Base-by-base conservation (phyloP, 23 tunicate genomes). In the Trididemnum nubilum region DNA sequence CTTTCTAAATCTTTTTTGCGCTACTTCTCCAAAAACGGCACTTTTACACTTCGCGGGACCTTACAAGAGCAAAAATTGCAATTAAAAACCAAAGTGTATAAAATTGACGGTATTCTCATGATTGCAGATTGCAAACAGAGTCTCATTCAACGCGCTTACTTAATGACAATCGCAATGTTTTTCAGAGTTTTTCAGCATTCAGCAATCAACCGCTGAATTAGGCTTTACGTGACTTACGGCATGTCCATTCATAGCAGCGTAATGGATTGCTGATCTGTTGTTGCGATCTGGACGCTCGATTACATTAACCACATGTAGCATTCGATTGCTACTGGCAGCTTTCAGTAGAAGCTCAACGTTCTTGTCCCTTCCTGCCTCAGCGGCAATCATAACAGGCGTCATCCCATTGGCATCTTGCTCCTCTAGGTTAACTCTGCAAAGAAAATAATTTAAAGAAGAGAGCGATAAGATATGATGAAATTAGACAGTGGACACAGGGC, bases 371-470 rank as follows among this genome's bases (percentile, higher is more conserved):
- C 99, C 99, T 30, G 94, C 76, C 52, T 93, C 83, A 1, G 97
- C 94, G 0, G 99, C 94, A 0, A 96, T 81, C 99, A 96, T 96
- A 35, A 96, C 83, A 7, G 99, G 99, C 19, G 99, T 96, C 90
- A 91, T 96, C 0, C 99, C 99, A 57, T 82, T 87, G 2, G 84
- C 82, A 51, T 91, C 99, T 34, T 86, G 97, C 81, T 96, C 99
- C 64, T 96, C 99, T 33, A 90, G 71, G 73, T 84, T 91, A 32
- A 93, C 98, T 75, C 98, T 93, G 76, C 5, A 5, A 25, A 28
- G 66, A 22, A 36, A 72, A 26, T 2, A n/a, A n/a, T n/a, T n/a
- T 29, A 52, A 30, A 31, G 39, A 32, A 26, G 57, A 50, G 12
- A 12, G n/a, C n/a, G n/a, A n/a, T n/a, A n/a, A n/a, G n/a, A n/a